A percentile compares a stretch with the other conserved stretches of the same genome.
These are phyloP conservation scores for Natrix natrix DNA, from an alignment of 2,797 vertebrate species.

Conservation along the genomic window DNA sequence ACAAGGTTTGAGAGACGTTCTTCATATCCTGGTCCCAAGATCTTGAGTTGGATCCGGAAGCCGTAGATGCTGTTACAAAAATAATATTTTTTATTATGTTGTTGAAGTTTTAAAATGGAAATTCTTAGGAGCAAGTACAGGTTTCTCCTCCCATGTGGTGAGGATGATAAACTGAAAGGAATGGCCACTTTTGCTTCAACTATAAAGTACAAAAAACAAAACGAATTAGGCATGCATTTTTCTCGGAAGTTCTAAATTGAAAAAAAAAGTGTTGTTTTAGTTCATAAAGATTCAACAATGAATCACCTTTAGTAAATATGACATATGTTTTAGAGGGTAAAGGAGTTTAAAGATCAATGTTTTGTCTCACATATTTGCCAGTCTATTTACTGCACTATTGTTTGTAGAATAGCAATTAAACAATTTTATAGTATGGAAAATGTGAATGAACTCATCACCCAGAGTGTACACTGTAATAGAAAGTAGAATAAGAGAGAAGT, in stretches of 20 bases:
- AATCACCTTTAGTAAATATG: not conserved
- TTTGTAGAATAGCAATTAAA: not conserved
- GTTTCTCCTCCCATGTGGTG: constrained; percentile 7
- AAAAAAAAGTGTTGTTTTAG: not conserved
- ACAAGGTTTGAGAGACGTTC: constrained; percentile 29
- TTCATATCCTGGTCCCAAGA: constrained; percentile 49
- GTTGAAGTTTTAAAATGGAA: constrained; percentile 26
- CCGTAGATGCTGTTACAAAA: constrained; percentile 53
- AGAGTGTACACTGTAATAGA: not conserved
- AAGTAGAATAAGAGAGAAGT: not conserved
- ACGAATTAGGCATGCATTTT: not conserved
- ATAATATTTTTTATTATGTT: constrained; percentile 59
- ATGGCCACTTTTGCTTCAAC: not conserved
- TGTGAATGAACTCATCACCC: not conserved
- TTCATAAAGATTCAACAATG: not conserved
- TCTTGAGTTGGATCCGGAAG: constrained; percentile 42
- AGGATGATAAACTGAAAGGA: not conserved
- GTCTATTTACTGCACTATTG: not conserved
- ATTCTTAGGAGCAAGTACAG: constrained; percentile 3
- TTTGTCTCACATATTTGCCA: not conserved
- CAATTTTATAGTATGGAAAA: not conserved
- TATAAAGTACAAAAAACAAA: not conserved
- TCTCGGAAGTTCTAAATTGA: not conserved
- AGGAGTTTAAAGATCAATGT: not conserved
- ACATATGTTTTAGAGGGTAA: not conserved